A percentile compares a stretch with the other conserved stretches of the same genome.
These are phyloP conservation scores for Drosophila meridiana DNA, from an alignment of 2,888 invertebrate species.

Conservation along the genomic window DNA sequence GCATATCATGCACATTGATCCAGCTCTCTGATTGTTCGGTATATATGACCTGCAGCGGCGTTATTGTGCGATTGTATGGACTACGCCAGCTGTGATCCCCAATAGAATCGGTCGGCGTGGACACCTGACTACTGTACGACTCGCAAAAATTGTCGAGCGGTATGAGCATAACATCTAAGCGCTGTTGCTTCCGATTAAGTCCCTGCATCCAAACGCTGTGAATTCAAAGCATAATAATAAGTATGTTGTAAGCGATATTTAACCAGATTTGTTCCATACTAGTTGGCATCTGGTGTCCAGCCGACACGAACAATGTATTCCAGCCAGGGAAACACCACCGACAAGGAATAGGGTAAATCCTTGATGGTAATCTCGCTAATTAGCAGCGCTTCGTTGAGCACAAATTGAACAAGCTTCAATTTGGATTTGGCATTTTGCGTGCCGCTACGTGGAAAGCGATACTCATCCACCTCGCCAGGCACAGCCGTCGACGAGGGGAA, in stretches of 20 bases:
- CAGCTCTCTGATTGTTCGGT: constrained; percentile 90
- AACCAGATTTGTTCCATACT: constrained; percentile 87
- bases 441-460: constrained; percentile 94
- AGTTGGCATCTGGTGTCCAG: constrained; percentile 96
- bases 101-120: constrained; percentile 84
- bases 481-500: constrained; percentile 93
- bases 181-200: constrained; percentile 94
- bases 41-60: constrained; percentile 85
- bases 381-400: constrained; percentile 87
- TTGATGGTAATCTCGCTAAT: constrained; percentile 91
- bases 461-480: constrained; percentile 93
- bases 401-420: constrained; percentile 93
- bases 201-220: constrained; percentile 95
- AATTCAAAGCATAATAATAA: constrained; percentile 26
- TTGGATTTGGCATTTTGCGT: constrained; percentile 95
- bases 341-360: constrained; percentile 91
- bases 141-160: constrained; percentile 91
- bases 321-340: constrained; percentile 94
- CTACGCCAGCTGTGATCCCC: constrained; percentile 85
- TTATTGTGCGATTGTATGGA: constrained; percentile 82
- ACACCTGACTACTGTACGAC: constrained; percentile 85
- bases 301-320: constrained; percentile 98
- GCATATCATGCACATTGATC: constrained; percentile 96
- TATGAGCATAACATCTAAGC: constrained; percentile 92
- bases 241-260: background rate